Percentiles rank a stretch among this genome's conserved stretches.
Evolutionary conservation across 2,113 vertebrate genomes (phyloP).

Genomic region (Thermophis baileyi): DNA sequence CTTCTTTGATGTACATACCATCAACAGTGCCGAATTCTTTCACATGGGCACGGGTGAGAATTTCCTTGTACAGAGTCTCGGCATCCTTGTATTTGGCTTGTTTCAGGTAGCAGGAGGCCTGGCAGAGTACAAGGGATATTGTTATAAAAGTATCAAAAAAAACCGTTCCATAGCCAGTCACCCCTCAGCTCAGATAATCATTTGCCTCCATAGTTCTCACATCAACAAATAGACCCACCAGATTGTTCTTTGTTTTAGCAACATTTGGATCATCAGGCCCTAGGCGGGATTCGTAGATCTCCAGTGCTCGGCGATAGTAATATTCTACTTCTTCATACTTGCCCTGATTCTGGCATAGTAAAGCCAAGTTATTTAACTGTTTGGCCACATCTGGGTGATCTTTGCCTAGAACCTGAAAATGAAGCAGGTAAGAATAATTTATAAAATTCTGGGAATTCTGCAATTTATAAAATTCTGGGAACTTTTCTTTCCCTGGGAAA

Average conservation of each 20-base stretch:
- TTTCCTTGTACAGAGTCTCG: conserved; percentile 96
- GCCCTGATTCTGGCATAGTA: conserved; percentile 98
- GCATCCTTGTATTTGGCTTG: conserved; percentile 96
- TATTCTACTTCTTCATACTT: conserved; percentile 98
- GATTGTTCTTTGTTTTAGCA: conserved; percentile 98
- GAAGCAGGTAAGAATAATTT: neutral
- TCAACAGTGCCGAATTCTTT: conserved; percentile 98
- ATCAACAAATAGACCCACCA: conserved; percentile 71
- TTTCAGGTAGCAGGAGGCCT: conserved; percentile 98
- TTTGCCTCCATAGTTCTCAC: neutral
- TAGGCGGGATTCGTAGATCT: conserved; percentile 92
- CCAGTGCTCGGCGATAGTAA: conserved; percentile 92
- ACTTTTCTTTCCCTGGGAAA: neutral
- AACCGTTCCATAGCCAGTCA: neutral
- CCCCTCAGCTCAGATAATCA: neutral
- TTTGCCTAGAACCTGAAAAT: conserved; percentile 86
- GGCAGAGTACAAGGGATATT: conserved; percentile 29
- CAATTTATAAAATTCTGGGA: neutral
- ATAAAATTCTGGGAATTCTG: neutral
- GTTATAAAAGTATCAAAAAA: neutral
- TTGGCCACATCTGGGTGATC: conserved; percentile 98
- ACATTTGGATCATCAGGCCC: conserved; percentile 95
- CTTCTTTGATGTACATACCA: conserved; percentile 74
- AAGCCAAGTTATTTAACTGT: conserved; percentile 95
- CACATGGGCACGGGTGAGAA: conserved; percentile 94